Base-by-base conservation (phyloP, 2,113 vertebrate genomes). In the Pyrgilauda ruficollis region DNA sequence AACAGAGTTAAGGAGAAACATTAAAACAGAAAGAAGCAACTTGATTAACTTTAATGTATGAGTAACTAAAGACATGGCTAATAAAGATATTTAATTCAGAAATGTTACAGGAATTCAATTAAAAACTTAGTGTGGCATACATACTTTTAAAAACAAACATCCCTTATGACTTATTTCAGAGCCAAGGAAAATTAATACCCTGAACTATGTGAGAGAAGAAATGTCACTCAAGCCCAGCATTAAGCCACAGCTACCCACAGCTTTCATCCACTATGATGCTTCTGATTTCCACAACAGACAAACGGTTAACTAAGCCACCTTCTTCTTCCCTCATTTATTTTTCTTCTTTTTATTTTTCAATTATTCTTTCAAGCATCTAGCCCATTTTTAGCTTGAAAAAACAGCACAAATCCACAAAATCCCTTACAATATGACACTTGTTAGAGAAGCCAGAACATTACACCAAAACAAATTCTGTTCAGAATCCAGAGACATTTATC, bases 1-100 rank as follows among this genome's bases (percentile, higher is more conserved):
- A 76, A 95, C 55, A 96, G 52, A 85, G 59, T 86, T 96, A 88
- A 76, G 73, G 39, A 95, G 39, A 94, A 96, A 85, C 43, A 62
- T 35, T 85, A 70, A 88, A 90, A 91, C 62, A 96, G 75, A 79
- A 81, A 84, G 44, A 89, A 68, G 37, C 69, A 91, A 79, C 76
- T 56, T 62, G 22, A 85, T 58, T 66, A 89, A 87, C 41, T 64
- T 80, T 27, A 55, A 79, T 15, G 15, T 66, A 80, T 6, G 10
- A 75, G 18, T 58, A 81, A 87, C 59, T 59, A 84, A 84, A 87
- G 33, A 64, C 37, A 58, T 14, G 0, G 1, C 84, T 55, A 77
- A 89, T 77, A 11, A 72, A 77, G 59, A 56, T 26, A 41, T 8
- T 37, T 52, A 58, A 70, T 55, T 55, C 56, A 72, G 73, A 89